A percentile compares a stretch with the other conserved stretches of the same genome.
These are phyloP conservation scores for Myopa testacea DNA, from an alignment of 2,888 invertebrate species.

Conservation along the genomic window DNA sequence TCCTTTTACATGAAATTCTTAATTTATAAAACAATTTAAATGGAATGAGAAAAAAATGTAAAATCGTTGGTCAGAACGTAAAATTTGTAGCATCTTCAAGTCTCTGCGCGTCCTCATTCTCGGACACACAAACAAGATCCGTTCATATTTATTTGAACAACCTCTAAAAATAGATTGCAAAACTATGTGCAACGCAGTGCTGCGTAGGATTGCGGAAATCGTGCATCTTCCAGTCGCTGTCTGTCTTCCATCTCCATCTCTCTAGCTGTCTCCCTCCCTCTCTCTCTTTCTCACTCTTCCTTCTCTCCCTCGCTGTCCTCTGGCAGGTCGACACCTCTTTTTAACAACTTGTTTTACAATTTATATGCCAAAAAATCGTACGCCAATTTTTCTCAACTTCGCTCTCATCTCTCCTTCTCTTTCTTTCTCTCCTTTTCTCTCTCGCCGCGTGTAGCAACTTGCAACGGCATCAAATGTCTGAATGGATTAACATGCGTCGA, in stretches of 20 bases:
- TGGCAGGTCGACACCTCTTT: not conserved
- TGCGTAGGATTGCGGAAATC: slow-evolving; percentile 23
- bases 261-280: not conserved
- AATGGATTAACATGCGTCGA: slow-evolving; percentile 85
- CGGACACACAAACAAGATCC: no score
- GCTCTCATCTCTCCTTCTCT: no score
- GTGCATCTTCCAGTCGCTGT: not conserved
- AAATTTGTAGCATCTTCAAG: no score
- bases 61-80: no score
- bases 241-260: not conserved
- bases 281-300: not conserved
- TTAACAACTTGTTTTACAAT: slow-evolving; percentile 35
- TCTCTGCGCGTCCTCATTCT: no score
- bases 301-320: not conserved
- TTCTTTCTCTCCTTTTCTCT: slow-evolving; percentile 9
- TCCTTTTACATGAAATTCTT: no score
- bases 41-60: no score
- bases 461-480: slow-evolving; percentile 83
- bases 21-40: no score
- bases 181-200: not conserved
- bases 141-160: slow-evolving; percentile 1
- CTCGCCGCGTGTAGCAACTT: slow-evolving; percentile 74
- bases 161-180: slow-evolving; percentile 29
- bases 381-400: not conserved
- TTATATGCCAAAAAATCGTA: not conserved